Evolutionary conservation across 2,797 vertebrate genomes (phyloP).

Genomic region (Hephaestus fuliginosus): DNA sequence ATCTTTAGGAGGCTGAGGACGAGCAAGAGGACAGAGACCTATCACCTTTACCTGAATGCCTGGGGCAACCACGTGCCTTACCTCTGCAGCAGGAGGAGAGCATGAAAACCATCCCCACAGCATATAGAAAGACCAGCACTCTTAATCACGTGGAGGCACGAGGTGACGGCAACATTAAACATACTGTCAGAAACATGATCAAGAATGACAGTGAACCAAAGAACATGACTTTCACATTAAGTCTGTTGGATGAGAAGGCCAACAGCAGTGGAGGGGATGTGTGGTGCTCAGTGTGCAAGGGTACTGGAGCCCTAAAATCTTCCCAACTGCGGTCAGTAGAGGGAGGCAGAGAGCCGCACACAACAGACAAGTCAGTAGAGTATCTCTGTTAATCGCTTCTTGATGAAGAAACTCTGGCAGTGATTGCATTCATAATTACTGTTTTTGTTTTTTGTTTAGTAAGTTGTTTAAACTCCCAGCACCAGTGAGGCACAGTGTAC

Average conservation of each 20-base stretch:
- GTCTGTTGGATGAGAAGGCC: constrained; percentile 1
- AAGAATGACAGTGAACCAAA: constrained; percentile 4
- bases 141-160: not conserved
- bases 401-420: not conserved
- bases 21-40: constrained; percentile 37
- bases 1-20: constrained; percentile 33
- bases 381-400: not conserved
- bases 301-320: constrained; percentile 20
- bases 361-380: constrained; percentile 56
- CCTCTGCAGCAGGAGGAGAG: constrained; percentile 11
- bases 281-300: constrained; percentile 39
- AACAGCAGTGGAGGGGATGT: constrained; percentile 5
- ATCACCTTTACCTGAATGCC: constrained; percentile 31
- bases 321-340: constrained; percentile 54
- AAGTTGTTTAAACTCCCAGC: constrained; percentile 40
- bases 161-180: not conserved
- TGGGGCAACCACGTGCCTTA: not conserved
- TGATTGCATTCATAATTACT: not conserved
- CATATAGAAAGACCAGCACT: not conserved
- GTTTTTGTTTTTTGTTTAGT: constrained; percentile 47
- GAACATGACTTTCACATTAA: not conserved
- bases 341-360: constrained; percentile 55
- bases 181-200: not conserved
- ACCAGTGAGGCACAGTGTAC: constrained; percentile 27
- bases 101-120: not conserved